Evolutionary conservation across 2,888 invertebrate species (phyloP).

Genomic region (Cosmopolites sordidus): DNA sequence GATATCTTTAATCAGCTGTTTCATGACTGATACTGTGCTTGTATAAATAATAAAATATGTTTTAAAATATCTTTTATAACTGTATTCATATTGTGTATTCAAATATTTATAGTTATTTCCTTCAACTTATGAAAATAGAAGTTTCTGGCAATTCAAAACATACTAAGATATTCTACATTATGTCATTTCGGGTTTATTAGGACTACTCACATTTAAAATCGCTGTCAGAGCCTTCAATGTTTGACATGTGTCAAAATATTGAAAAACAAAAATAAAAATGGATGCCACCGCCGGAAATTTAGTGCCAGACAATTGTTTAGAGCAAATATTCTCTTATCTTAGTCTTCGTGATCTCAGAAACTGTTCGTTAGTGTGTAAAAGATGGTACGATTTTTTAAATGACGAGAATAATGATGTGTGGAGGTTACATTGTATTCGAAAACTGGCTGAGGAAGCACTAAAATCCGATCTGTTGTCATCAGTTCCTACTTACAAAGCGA

Average conservation of each 20-base stretch:
- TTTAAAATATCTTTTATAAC: no score
- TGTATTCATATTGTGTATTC: no score
- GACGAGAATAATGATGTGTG: conserved; percentile 96
- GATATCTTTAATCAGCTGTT: conserved; percentile 25
- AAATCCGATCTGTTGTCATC: conserved; percentile 88
- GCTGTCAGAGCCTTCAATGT: no score
- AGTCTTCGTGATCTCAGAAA: conserved; percentile 80
- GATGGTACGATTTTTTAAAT: conserved; percentile 84
- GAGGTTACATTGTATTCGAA: conserved; percentile 83
- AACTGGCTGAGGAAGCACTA: conserved; percentile 80
- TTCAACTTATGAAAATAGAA: no score
- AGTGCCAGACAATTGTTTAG: conserved; percentile 76
- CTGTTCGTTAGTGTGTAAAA: conserved; percentile 89
- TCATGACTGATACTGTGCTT: neutral
- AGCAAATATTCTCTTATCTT: conserved; percentile 88
- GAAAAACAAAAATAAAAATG: conserved; percentile 37
- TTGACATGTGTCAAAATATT: conserved; percentile 1
- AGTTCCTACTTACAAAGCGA: conserved; percentile 86
- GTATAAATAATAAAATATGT: no score
- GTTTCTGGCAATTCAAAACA: no score
- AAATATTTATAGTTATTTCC: no score
- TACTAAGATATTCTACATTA: no score
- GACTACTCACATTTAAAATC: no score
- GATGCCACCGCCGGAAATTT: conserved; percentile 60
- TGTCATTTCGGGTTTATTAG: no score